Base-by-base conservation (phyloP, 2,888 invertebrate genomes). In the Drosophila putrida region DNA sequence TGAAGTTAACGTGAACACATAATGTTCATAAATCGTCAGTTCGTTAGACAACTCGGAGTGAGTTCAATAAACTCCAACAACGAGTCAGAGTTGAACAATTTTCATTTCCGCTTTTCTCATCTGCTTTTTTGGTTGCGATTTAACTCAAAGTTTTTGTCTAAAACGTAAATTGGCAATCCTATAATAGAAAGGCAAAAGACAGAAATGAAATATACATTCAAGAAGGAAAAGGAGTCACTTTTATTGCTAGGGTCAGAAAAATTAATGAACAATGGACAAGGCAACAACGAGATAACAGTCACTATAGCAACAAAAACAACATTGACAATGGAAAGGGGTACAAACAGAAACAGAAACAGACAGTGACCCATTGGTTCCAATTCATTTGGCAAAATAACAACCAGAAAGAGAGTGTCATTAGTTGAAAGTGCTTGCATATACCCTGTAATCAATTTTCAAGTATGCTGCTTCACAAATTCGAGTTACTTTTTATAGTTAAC, bases 41-140 rank as follows among this genome's bases (percentile, higher is more conserved):
- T 71, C 62, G 67, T 60, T 49, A 55, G 66, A 54, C 61, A 50
- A 50, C 31, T 27, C 61, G 20, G 46, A 75, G 85, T 88, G 46
- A 75, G 85, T 88, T 85, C 85, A 85, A 78, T 80, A 85, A 85
- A 88, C 88, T 71, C 64, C 33, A 64, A 36, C 41, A 58, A 54
- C 61, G 36, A 54, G 77, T 75, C 63, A 71, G 73, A 63, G 72
- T 78, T 78, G 60, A 67, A 69, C 44, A 59, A 63, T 72, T 77
- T 79, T 73, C 57, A 75, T 82, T 82, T 79, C 83, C 66, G 79
- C 73, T 77, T 79, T 81, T 67, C 78, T 57, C 71, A 63, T 55
- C 20, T 43, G 57, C 44, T 57, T 68, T 54, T 10, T 33, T 38
- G 27, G 13, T n/a, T n/a, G n/a, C n/a, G n/a, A 20, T 20, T 20